Conservation (phyloP, 2,797 vertebrate species). For the Sternarchorhynchus goeldii region DNA sequence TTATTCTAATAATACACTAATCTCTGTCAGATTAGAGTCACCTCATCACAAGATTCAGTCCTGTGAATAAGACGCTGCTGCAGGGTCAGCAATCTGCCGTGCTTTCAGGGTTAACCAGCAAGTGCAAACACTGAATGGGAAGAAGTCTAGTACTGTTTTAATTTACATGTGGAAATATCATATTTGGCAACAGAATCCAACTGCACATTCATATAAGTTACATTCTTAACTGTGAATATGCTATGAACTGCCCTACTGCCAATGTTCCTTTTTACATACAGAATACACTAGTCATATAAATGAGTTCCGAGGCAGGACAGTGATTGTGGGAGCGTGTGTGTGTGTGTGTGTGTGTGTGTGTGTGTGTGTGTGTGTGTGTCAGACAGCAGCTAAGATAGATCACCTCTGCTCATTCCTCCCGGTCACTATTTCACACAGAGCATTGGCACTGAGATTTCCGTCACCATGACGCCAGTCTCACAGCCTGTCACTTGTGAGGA, state of each 20-base stretch:
- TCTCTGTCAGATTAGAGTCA: not conserved
- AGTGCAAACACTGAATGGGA: not conserved
- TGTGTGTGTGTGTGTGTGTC: slow-evolving; percentile 9
- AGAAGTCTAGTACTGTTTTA: not conserved
- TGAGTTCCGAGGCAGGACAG: slow-evolving; percentile 5
- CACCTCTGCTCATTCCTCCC: slow-evolving; percentile 1
- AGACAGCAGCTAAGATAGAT: slow-evolving; percentile 25
- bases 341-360: not conserved
- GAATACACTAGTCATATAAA: slow-evolving; percentile 5
- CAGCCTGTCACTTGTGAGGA: slow-evolving; percentile 8
- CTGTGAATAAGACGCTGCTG: not conserved
- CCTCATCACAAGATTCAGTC: not conserved
- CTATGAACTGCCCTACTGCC: not conserved
- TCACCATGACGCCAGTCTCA: not conserved
- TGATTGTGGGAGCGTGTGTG: not conserved
- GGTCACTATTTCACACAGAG: slow-evolving; percentile 2
- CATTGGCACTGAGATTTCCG: slow-evolving; percentile 14
- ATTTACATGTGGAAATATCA: not conserved
- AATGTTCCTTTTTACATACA: not conserved
- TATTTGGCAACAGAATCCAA: not conserved
- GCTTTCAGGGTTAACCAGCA: not conserved
- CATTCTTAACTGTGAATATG: not conserved
- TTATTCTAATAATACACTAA: too few relatives aligned
- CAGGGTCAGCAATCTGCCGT: not conserved
- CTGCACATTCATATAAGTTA: not conserved